Conservation (phyloP, 2,797 vertebrate species). For the Ambastaia sidthimunki region DNA sequence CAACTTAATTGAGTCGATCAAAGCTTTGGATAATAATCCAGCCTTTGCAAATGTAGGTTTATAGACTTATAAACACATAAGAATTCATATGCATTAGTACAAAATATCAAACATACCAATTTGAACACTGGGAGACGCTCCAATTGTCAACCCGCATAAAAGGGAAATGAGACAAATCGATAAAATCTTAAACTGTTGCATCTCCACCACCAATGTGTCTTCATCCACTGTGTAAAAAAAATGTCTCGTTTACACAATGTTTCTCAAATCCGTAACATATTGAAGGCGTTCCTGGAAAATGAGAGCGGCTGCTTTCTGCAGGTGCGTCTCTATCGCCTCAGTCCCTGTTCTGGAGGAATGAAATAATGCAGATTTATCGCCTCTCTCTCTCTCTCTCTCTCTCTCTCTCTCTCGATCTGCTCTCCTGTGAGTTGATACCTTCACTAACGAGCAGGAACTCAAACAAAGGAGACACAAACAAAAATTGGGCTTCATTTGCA, state of each 20-base stretch:
- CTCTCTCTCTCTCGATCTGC: constrained; percentile 68
- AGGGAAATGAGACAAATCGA: constrained; percentile 87
- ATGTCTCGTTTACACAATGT: constrained; percentile 57
- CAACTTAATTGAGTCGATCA: not conserved
- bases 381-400: constrained; percentile 49
- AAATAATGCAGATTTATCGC: constrained; percentile 59
- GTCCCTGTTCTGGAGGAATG: constrained; percentile 69
- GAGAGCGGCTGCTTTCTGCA: constrained; percentile 57
- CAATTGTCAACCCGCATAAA: constrained; percentile 89
- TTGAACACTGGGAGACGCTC: constrained; percentile 92
- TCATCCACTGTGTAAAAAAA: constrained; percentile 82
- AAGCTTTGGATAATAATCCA: not conserved
- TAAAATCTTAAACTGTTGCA: constrained; percentile 93
- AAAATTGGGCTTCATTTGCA: no score
- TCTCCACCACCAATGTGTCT: constrained; percentile 87
- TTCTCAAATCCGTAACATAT: constrained; percentile 84
- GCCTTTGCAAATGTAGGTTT: not conserved
- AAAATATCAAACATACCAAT: constrained; percentile 84
- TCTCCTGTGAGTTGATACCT: constrained; percentile 76
- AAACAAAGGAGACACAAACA: not conserved
- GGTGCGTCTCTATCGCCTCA: constrained; percentile 61
- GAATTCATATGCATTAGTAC: not conserved
- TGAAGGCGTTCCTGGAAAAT: constrained; percentile 60
- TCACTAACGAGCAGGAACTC: constrained; percentile 76
- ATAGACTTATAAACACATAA: not conserved